A percentile compares a stretch with the other conserved stretches of the same genome.
Evolutionary conservation across 2,888 invertebrate genomes (phyloP).

Genomic region (Agelastica alni): DNA sequence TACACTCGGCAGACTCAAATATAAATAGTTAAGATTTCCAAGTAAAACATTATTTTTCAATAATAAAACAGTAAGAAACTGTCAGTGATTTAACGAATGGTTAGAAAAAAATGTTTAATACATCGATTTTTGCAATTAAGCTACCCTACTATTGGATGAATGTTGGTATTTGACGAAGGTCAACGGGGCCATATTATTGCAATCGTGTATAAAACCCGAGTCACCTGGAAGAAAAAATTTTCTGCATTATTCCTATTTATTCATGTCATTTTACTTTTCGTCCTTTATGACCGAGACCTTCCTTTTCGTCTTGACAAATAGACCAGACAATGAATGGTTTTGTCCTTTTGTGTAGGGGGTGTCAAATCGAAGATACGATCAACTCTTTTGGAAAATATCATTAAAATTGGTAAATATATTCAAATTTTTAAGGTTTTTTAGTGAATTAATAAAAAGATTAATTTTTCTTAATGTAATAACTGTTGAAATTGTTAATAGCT

Average conservation of each 20-base stretch:
- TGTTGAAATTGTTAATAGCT: too few species aligned
- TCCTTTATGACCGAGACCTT: background rate
- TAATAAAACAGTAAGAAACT: too few species aligned
- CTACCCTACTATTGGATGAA: background rate
- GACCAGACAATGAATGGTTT: background rate
- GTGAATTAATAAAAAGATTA: too few species aligned
- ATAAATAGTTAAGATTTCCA: too few species aligned
- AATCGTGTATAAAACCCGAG: background rate
- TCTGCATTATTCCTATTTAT: background rate
- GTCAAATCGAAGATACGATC: background rate
- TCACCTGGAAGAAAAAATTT: background rate
- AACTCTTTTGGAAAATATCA: background rate
- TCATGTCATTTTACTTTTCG: background rate
- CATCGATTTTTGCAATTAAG: background rate
- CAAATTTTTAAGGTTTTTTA: too few species aligned
- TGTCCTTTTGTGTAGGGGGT: background rate
- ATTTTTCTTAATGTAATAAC: too few species aligned
- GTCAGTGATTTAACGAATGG: too few species aligned
- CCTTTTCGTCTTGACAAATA: background rate
- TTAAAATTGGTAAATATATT: too few species aligned
- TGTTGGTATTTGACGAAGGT: background rate
- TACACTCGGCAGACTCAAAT: too few species aligned
- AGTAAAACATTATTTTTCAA: too few species aligned
- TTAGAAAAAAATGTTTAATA: too few species aligned
- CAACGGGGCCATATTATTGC: background rate